Base-by-base conservation (phyloP, 2,888 invertebrate species). In the Bellardia bayeri region DNA sequence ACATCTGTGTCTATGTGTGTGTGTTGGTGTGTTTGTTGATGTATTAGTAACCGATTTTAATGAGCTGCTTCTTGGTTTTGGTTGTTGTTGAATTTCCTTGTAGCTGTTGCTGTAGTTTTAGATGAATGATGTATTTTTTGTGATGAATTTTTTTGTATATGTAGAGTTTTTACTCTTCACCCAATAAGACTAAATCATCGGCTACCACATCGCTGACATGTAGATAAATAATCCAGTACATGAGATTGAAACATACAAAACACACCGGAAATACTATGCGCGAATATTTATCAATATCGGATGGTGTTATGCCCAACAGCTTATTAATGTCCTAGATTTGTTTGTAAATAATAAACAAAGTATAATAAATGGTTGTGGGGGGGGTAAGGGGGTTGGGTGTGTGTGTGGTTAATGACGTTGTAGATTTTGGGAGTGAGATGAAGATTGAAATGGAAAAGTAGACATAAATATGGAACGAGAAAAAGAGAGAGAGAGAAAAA, bases 271-370 rank as follows among this genome's bases (percentile, higher is more conserved):
- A 99, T 92, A 99, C 97, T 94, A 99, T 98, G 93, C 99, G 96
- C 88, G 99, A 99, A 94, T 99, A 99, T 95, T 99, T 99, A 96
- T 99, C 99, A 94, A 99, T 99, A 94, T 98, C 99, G 94, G 98
- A 98, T 86, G 98, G 98, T 91, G 98, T 98, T 94, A 98, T 97
- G 92, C 97, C 98, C 94, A 97, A 96, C 91, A 98, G 95, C 94
- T 98, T 98, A 95, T 97, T 98, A 94, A 98, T 97, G 94, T 98
- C 97, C 95, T 95, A 94, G 30, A 88, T 63, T 42, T 69, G 33
- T 30, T 11, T 45, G 71, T 56, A 81, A 42, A 85, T 64, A 79
- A 82, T 49, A n/a, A 56, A 16, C n/a, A 66, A n/a, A 69, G n/a
- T 16, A 11, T 51, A 13, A 85, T 7, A 33, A 23, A 51, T 5